Conservation (phyloP, 2,888 invertebrate species). For the Lithophane leautieri region DNA sequence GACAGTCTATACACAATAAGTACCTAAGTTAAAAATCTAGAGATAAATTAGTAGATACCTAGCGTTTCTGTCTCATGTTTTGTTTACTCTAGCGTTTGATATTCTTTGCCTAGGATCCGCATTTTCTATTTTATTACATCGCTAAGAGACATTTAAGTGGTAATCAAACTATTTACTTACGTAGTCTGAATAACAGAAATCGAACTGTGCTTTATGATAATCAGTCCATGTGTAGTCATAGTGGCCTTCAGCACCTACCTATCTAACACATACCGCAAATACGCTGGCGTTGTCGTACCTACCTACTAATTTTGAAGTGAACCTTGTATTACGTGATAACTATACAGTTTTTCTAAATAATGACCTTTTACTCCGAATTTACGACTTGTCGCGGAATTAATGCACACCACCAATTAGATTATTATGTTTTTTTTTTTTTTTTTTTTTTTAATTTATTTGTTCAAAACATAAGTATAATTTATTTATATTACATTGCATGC, state of each 20-base stretch:
- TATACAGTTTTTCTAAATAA: not conserved
- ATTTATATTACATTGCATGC: too few relatives aligned
- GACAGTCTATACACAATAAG: not conserved
- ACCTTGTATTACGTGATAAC: not conserved
- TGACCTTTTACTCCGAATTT: not conserved
- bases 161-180: not conserved
- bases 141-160: not conserved
- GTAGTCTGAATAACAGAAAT: constrained; percentile 23
- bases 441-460: too few relatives aligned
- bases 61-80: not conserved
- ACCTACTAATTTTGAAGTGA: not conserved
- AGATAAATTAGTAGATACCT: not conserved
- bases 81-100: constrained; percentile 1
- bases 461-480: too few relatives aligned
- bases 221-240: constrained; percentile 10
- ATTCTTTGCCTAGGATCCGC: not conserved
- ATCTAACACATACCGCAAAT: not conserved
- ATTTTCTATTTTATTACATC: constrained; percentile 1
- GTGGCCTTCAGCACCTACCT: not conserved
- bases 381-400: too few relatives aligned
- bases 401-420: too few relatives aligned
- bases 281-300: not conserved
- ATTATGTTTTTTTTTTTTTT: too few relatives aligned
- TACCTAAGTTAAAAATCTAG: too few relatives aligned
- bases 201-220: not conserved